Base-by-base conservation (phyloP, 2,888 invertebrate genomes). In the Globia sparganii region DNA sequence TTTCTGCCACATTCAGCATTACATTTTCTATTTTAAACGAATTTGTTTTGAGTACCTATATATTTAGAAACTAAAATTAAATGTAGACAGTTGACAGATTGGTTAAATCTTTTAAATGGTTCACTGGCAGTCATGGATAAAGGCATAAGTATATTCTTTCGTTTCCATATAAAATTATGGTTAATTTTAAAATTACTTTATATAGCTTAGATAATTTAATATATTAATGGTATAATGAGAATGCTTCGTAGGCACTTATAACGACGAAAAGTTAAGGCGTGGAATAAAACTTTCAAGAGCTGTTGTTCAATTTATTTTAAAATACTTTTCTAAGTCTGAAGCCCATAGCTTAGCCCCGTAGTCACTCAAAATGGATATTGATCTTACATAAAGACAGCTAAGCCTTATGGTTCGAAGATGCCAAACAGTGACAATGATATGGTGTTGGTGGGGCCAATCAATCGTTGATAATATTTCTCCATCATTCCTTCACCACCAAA, bases 71-170 rank as follows among this genome's bases (percentile, higher is more conserved):
- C 46, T n/a, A 4, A 43, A 66, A 53, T 59, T 9, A 25, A 53
- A 71, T 9, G 25, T 5, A 53, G n/a, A 31, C 43, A 31, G 46
- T 28, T 75, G 34, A 81, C 43, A 78, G 31, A 81, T 68, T 49
- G 18, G 40, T 66, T 18, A 18, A 37, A 65, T 76, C 18, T 65
- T 64, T 53, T 37, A 75, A 81, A 75, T 75, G 4, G 25, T 81
- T 62, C 25, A 61, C 8, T n/a, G 15, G 11, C 46, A 15, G 21
- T 4, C 2, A 34, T 18, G 18, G 1, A 75, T 18, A 68, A 40
- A 34, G 62, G 34, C 28, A 34, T 34, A 78, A 78, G 40, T 78
- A 21, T 5, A 31, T 75, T 56, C 31, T 56, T 68, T 67, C 11
- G 0, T 49, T 40, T 37, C 25, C 46, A 46, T 25, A 28, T 13